Percentiles rank a stretch among this genome's conserved stretches.
These are phyloP conservation scores for Columba janthina DNA, from an alignment of 2,113 vertebrate species.

Conservation along the genomic window DNA sequence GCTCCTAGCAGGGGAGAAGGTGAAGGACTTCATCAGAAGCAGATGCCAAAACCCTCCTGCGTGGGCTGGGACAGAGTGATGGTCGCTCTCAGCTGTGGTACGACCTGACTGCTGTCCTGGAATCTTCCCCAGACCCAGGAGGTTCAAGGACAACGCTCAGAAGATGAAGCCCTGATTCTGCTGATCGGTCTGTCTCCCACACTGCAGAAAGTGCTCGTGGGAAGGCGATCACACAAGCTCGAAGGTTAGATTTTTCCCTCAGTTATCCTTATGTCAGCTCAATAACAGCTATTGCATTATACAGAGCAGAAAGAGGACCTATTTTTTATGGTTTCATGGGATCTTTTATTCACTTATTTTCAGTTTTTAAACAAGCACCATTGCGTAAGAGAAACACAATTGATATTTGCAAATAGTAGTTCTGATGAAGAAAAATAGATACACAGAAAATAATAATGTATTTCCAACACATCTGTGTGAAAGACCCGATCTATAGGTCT, in stretches of 20 bases:
- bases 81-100: background rate
- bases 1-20: background rate
- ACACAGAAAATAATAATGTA: background rate
- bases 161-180: background rate
- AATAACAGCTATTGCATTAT: background rate
- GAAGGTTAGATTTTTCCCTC: background rate
- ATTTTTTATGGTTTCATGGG: background rate
- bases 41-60: background rate
- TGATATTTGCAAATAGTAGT: background rate
- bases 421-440: background rate
- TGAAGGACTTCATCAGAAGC: background rate
- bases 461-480: background rate
- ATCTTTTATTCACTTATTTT: background rate
- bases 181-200: background rate
- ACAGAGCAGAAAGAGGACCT: background rate
- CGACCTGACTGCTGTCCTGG: background rate
- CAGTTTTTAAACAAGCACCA: background rate
- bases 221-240: background rate
- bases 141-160: background rate
- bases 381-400: background rate
- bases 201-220: background rate
- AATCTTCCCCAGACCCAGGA: background rate
- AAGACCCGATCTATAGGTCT: background rate
- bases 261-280: background rate
- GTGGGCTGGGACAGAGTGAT: background rate